Conservation (phyloP, 2,888 invertebrate species). For the Drosophila sordidapex region DNA sequence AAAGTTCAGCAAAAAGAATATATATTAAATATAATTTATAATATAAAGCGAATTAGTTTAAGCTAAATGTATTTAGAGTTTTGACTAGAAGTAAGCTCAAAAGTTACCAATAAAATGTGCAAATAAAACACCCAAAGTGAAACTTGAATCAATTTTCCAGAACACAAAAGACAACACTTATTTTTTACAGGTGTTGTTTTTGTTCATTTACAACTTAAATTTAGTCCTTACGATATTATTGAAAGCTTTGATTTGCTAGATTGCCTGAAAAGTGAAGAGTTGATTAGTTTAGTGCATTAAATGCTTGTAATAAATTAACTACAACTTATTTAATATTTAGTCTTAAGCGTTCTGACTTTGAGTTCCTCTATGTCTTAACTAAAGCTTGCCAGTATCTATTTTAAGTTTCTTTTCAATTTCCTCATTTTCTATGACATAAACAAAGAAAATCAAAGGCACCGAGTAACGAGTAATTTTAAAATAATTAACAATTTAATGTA, state of each 20-base stretch:
- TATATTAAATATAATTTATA: slow-evolving; percentile 13
- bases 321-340: slow-evolving; percentile 42
- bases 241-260: slow-evolving; percentile 31
- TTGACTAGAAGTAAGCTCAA: slow-evolving; percentile 66
- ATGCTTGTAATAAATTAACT: slow-evolving; percentile 68
- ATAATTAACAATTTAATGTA: slow-evolving; percentile 68
- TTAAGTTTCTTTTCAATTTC: slow-evolving; percentile 19
- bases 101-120: slow-evolving; percentile 45
- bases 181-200: slow-evolving; percentile 37
- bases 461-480: slow-evolving; percentile 58
- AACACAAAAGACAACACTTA: slow-evolving; percentile 23
- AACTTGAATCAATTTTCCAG: slow-evolving; percentile 31
- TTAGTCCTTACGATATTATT: not conserved
- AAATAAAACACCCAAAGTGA: slow-evolving; percentile 24
- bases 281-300: slow-evolving; percentile 70
- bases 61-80: slow-evolving; percentile 79
- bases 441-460: slow-evolving; percentile 32
- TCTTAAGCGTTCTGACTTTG: slow-evolving; percentile 51
- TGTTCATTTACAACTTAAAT: slow-evolving; percentile 6
- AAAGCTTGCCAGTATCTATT: slow-evolving; percentile 41
- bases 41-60: slow-evolving; percentile 53
- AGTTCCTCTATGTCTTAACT: slow-evolving; percentile 61
- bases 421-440: not conserved
- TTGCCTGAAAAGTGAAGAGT: slow-evolving; percentile 33
- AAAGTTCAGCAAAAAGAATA: slow-evolving; percentile 12